Evolutionary conservation across 2,113 vertebrate species (phyloP).

Genomic region (Oxyura jamaicensis): DNA sequence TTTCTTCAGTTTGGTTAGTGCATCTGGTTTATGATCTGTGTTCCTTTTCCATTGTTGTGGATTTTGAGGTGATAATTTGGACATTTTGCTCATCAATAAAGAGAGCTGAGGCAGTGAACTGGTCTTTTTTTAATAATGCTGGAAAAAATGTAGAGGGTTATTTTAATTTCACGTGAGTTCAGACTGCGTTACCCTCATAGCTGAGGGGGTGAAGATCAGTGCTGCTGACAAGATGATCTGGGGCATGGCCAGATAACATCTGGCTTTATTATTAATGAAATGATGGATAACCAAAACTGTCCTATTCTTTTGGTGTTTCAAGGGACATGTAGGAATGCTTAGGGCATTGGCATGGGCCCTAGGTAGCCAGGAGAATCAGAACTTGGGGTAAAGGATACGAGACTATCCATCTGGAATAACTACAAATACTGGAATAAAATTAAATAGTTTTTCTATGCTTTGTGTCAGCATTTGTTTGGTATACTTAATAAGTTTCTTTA

Average conservation of each 20-base stretch:
- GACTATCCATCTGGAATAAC: not conserved
- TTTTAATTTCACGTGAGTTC: not conserved
- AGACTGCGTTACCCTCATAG: not conserved
- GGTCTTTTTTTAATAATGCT: not conserved
- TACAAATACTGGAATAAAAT: not conserved
- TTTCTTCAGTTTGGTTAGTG: not conserved
- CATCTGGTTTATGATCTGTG: not conserved
- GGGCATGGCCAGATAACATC: not conserved
- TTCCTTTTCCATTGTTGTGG: not conserved
- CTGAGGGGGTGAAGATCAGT: not conserved
- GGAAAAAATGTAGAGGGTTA: not conserved
- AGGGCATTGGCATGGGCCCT: not conserved
- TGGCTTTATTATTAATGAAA: not conserved
- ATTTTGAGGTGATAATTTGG: not conserved
- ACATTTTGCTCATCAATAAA: not conserved
- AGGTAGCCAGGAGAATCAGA: not conserved
- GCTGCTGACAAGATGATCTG: not conserved
- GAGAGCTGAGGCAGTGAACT: not conserved
- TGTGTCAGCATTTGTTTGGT: not conserved
- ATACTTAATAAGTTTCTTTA: not conserved
- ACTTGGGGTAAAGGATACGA: not conserved
- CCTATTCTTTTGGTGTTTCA: not conserved
- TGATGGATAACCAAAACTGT: not conserved
- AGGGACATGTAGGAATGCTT: not conserved
- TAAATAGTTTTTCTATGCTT: not conserved